Percentiles rank a stretch among this genome's conserved stretches.
phyloP scores from a whole-genome alignment of 37 sponge, comb jelly and placozoan species.

The Aphrocallistes beatrix region DNA sequence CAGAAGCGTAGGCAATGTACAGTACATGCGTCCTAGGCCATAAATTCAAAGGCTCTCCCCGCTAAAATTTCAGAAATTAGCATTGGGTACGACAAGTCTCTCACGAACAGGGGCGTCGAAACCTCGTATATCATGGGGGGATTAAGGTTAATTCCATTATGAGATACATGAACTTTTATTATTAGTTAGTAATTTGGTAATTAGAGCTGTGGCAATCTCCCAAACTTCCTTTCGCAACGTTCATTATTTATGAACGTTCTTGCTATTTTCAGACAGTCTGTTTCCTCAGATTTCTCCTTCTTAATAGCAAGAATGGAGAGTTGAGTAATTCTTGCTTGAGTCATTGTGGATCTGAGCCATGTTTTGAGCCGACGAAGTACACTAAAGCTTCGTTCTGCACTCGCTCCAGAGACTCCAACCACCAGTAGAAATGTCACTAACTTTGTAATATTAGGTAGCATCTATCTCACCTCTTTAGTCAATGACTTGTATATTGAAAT shows the following conservation, averaged over 20 bases:
- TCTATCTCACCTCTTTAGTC: slow-evolving; percentile 5
- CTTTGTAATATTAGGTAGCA: neutral
- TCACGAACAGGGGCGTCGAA: slow-evolving; percentile 18
- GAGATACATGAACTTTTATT: neutral
- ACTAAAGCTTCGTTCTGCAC: slow-evolving; percentile 16
- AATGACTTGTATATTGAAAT: slow-evolving; percentile 12
- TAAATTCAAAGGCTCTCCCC: too few relatives aligned
- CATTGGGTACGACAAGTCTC: too few relatives aligned
- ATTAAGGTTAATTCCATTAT: neutral
- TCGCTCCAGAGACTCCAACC: slow-evolving; percentile 11
- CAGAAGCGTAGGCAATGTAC: too few relatives aligned
- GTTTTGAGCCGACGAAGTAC: slow-evolving; percentile 4
- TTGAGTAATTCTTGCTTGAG: neutral
- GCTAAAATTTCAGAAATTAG: too few relatives aligned
- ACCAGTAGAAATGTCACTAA: neutral
- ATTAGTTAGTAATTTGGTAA: too few relatives aligned
- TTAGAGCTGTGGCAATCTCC: neutral
- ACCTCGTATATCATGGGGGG: neutral
- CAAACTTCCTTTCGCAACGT: neutral
- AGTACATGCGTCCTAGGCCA: too few relatives aligned
- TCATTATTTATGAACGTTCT: neutral
- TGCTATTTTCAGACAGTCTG: neutral
- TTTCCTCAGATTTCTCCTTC: neutral
- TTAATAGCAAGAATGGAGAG: neutral
- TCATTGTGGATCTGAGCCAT: slow-evolving; percentile 9